Percentiles rank a stretch among this genome's conserved stretches.
phyloP scores from a whole-genome alignment of 2,113 vertebrate genomes.

The Dromaius novaehollandiae region DNA sequence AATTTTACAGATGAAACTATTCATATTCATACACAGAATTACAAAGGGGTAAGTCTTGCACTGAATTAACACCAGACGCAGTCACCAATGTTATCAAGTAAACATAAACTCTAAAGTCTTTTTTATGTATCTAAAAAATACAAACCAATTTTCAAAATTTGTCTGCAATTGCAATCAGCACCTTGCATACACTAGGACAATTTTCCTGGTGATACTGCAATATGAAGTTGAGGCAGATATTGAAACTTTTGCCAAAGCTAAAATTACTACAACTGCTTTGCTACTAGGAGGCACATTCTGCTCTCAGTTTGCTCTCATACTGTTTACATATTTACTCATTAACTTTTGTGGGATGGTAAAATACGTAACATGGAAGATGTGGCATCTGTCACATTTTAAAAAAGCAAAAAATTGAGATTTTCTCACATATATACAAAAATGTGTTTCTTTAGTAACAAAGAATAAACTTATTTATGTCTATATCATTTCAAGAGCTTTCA shows the following conservation, averaged over 20 bases:
- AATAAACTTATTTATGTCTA: neutral
- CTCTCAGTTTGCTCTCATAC: too few relatives aligned
- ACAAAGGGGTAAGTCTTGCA: neutral
- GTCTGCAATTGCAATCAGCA: neutral
- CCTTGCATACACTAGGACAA: neutral
- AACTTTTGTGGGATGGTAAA: too few relatives aligned
- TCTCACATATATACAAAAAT: neutral
- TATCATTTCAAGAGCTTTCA: neutral
- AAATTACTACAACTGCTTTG: too few relatives aligned
- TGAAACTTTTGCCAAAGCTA: too few relatives aligned
- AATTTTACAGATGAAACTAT: neutral
- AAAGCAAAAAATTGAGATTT: neutral
- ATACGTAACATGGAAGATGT: neutral
- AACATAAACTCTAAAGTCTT: neutral
- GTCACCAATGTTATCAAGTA: neutral
- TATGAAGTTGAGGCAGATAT: neutral
- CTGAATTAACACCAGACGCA: neutral
- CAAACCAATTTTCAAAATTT: neutral
- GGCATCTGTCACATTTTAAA: neutral
- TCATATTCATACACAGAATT: neutral
- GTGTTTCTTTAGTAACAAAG: neutral
- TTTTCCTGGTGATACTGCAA: neutral
- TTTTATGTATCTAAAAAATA: neutral
- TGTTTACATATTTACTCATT: too few relatives aligned
- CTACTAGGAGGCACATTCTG: too few relatives aligned